A percentile compares a stretch with the other conserved stretches of the same genome.
These are phyloP conservation scores for Papilio helenus DNA, from an alignment of 1,140 invertebrate genomes.

Conservation along the genomic window DNA sequence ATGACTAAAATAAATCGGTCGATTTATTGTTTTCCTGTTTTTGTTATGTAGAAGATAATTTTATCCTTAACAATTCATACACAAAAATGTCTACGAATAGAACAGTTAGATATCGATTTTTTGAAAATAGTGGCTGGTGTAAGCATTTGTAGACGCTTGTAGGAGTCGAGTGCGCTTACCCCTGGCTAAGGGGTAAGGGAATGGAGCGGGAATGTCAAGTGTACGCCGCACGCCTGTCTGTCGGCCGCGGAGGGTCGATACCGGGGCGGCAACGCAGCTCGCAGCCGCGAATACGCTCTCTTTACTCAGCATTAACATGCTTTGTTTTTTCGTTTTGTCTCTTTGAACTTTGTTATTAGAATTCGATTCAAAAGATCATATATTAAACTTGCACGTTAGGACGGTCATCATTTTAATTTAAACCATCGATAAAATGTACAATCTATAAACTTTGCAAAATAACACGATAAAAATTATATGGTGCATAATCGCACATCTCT, in stretches of 20 bases:
- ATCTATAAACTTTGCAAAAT: background rate
- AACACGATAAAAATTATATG: background rate
- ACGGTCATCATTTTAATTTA: background rate
- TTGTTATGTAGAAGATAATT: background rate
- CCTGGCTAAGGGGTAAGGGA: slow-evolving; percentile 37
- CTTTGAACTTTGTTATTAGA: background rate
- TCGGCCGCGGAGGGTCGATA: slow-evolving; percentile 51
- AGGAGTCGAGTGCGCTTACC: slow-evolving; percentile 53
- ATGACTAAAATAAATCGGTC: background rate
- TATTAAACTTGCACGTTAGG: background rate
- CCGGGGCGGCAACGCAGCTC: slow-evolving; percentile 40
- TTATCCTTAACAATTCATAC: slow-evolving; percentile 9
- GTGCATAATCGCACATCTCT: background rate
- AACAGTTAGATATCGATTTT: background rate
- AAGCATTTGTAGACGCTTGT: slow-evolving; percentile 23
- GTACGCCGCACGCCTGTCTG: slow-evolving; percentile 54
- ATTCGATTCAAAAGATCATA: background rate
- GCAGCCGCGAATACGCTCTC: slow-evolving; percentile 39
- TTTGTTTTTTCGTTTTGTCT: slow-evolving; percentile 21
- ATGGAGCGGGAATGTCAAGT: slow-evolving; percentile 69
- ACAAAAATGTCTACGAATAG: background rate
- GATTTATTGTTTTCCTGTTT: slow-evolving; percentile 35
- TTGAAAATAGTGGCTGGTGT: background rate
- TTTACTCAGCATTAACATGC: slow-evolving; percentile 25
- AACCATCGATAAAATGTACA: background rate